Evolutionary conservation across 2,113 vertebrate genomes (phyloP), one percentile per base, ranked within the genome.

Genomic region (Hiodon alosoides): DNA sequence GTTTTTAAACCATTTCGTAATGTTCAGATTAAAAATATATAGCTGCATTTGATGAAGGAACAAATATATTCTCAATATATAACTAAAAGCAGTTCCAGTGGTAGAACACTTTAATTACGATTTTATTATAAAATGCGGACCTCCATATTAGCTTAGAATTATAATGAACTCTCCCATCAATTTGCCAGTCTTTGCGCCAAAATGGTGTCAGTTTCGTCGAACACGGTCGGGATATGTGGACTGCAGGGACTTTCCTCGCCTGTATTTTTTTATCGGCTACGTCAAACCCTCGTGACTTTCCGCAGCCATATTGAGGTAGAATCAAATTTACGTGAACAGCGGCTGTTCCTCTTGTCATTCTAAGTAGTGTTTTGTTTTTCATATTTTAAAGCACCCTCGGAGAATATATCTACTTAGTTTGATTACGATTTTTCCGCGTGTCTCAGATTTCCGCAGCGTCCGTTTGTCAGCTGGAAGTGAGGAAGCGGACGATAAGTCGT

Each of bases 261-360:
- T 53, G 73, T 9, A 14, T 50, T 75, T 51, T 16, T 58, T 54
- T 14, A 9, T 46, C 52, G 3, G 69, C 62, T 72, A 78, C 83
- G 83, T 84, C 83, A 84, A 53, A 52, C 71, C 79, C 83, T 81
- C 80, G 83, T 84, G 83, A 84, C 83, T 74, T 13, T 62, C 58
- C 57, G 78, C 78, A 77, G 81, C 80, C 81, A 84, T 84, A 81
- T 82, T 84, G 76, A 72, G 76, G 69, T 60, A 61, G 72, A 31
- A 65, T 69, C 69, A 65, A n/a, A 66, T 68, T 16, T 31, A 75
- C 76, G 69, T 50, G 68, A 72, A 70, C 74, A 73, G 72, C 67
- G 58, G 80, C 79, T 81, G 80, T 76, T 61, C 17, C 66, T n/a
- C 31, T 60, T 51, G 8, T 50, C 54, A 47, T 50, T 54, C 54